Evolutionary conservation across 2,797 vertebrate species (phyloP).

Genomic region (Coendou prehensilis): DNA sequence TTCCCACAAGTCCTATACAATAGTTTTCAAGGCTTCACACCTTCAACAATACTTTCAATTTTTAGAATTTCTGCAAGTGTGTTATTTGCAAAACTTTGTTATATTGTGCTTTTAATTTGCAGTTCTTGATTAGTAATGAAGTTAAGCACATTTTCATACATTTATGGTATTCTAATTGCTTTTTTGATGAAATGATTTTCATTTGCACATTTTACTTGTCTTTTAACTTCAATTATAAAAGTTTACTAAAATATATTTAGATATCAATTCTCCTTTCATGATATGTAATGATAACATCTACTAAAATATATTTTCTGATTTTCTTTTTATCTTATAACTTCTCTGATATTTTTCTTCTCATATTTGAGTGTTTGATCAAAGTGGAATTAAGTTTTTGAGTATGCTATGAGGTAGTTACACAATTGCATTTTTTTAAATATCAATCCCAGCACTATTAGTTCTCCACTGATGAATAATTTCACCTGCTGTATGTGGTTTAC

Average conservation of each 20-base stretch:
- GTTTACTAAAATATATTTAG: neutral
- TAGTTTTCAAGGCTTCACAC: neutral
- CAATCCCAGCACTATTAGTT: neutral
- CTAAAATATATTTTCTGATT: neutral
- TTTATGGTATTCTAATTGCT: neutral
- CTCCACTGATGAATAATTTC: neutral
- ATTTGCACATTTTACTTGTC: neutral
- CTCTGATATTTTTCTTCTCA: neutral
- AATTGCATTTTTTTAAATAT: neutral
- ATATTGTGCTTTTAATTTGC: neutral
- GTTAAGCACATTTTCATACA: neutral
- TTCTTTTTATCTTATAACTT: neutral
- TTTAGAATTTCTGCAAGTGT: neutral
- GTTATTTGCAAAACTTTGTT: neutral
- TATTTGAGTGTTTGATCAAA: neutral
- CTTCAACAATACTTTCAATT: neutral
- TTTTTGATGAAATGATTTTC: neutral
- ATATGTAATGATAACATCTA: neutral
- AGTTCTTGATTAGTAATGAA: neutral
- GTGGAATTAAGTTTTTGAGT: neutral
- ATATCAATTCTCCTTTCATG: neutral
- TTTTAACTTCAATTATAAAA: neutral
- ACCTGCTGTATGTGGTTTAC: neutral
- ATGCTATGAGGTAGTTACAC: neutral
- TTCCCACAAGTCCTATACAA: neutral